Base-by-base conservation (phyloP, 2,113 vertebrate genomes). In the Platysternon megacephalum region DNA sequence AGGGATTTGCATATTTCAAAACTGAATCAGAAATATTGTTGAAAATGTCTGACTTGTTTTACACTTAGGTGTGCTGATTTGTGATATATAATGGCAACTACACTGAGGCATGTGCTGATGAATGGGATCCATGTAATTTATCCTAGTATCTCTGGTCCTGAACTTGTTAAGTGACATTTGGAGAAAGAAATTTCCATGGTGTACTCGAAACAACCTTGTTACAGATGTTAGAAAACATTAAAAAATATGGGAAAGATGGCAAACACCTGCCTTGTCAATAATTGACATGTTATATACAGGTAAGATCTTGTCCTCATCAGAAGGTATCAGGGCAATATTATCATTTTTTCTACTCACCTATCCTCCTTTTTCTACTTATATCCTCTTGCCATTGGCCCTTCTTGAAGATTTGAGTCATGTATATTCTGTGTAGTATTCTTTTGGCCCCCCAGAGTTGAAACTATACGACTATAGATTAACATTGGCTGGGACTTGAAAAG, bases 231-330 rank as follows among this genome's bases (percentile, higher is more conserved):
- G 65, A 90, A 87, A 93, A 14, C 72, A 91, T 95, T 91, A 56
- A 87, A 55, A 90, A 78, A 10, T 95, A 55, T 72, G 72, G 39
- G 81, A 84, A 49, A 86, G 87, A 91, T 46, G 13, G 19, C 17
- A 87, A 93, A 87, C 84, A 92, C n/a, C 84, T 46, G 35, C 87
- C 85, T 53, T 19, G 51, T 87, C 90, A 93, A 87, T 80, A 93
- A 79, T 93, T 94, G n/a, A 44, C 61, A 91, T 72, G 8, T 72
- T 94, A 79, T 84, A 96, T 94, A 93, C 44, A 93, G 91, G 90
- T 84, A 93, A 82, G 17, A 82, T 79, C 53, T 88, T 79, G 12
- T 22, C 87, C 93, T 91, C 89, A 89, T 87, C 78, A 68, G 58
- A 91, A 87, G 85, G 2, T 49, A 82, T 85, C 85, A 89, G 86